Percentiles rank a stretch among this genome's conserved stretches.
Conservation (phyloP, 1,140 invertebrate genomes). For the Pseudoatta argentina region DNA sequence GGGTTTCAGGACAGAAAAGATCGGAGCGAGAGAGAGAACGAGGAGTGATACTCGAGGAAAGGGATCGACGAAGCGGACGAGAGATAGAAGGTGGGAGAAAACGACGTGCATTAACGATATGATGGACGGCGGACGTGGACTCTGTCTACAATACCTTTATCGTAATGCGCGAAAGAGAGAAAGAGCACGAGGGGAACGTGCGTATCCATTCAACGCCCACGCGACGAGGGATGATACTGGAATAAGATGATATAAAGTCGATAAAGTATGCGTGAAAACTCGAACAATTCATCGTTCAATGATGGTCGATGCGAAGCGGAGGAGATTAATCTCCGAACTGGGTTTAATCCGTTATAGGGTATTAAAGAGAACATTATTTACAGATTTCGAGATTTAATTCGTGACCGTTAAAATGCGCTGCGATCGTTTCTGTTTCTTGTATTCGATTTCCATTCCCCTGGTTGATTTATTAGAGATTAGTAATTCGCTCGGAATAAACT, state of each 20-base stretch:
- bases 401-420: background rate
- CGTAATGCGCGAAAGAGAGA: conserved; percentile 66
- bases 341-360: background rate
- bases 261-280: conserved; percentile 20
- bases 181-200: conserved; percentile 16
- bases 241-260: conserved; percentile 13
- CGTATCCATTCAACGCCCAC: conserved; percentile 71
- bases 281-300: background rate
- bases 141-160: conserved; percentile 70
- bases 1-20: conserved; percentile 62
- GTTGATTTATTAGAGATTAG: background rate
- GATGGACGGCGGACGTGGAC: conserved; percentile 76
- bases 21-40: conserved; percentile 30
- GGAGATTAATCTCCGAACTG: conserved; percentile 5
- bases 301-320: background rate
- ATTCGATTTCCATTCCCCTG: background rate
- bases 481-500: background rate
- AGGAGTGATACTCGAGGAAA: conserved; percentile 25
- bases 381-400: background rate
- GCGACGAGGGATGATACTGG: conserved; percentile 46
- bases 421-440: background rate
- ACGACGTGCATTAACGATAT: conserved; percentile 77
- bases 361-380: background rate
- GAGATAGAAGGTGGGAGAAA: conserved; percentile 66
- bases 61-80: conserved; percentile 1